phyloP scores from a whole-genome alignment of 2,888 invertebrate species.

The Hoplodrina blanda region DNA sequence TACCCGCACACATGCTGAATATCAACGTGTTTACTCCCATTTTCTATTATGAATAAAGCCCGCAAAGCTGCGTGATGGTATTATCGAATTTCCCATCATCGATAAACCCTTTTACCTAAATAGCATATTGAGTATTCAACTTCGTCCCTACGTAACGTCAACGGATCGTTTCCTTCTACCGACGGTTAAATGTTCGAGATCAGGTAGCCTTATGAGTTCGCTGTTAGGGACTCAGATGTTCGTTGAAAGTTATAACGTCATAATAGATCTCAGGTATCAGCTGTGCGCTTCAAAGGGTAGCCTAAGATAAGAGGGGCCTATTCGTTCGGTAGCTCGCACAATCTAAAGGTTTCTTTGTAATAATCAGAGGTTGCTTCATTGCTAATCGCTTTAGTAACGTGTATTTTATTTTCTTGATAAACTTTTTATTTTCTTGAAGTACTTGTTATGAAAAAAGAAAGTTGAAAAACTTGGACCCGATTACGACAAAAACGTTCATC shows the following conservation, averaged over 20 bases:
- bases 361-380: slow-evolving; percentile 17
- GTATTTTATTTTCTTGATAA: not conserved
- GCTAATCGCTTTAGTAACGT: not conserved
- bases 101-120: slow-evolving; percentile 87
- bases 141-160: slow-evolving; percentile 71
- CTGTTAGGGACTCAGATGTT: slow-evolving; percentile 68
- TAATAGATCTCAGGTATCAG: slow-evolving; percentile 71
- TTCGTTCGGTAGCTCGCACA: slow-evolving; percentile 54
- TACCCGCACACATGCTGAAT: slow-evolving; percentile 58
- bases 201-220: slow-evolving; percentile 64
- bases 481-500: too few species aligned
- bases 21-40: slow-evolving; percentile 68
- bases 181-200: slow-evolving; percentile 58
- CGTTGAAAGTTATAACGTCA: slow-evolving; percentile 70
- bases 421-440: not conserved
- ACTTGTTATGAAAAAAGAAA: too few species aligned
- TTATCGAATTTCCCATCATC: slow-evolving; percentile 80
- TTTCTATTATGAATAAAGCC: slow-evolving; percentile 76
- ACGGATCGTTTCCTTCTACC: slow-evolving; percentile 54
- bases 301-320: slow-evolving; percentile 66
- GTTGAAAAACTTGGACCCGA: too few species aligned
- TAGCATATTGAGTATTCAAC: slow-evolving; percentile 81
- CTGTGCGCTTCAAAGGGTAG: slow-evolving; percentile 60
- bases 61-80: slow-evolving; percentile 73
- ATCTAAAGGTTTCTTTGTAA: slow-evolving; percentile 26